Conservation (phyloP, 2,797 vertebrate genomes). For the Coilia nasus region DNA sequence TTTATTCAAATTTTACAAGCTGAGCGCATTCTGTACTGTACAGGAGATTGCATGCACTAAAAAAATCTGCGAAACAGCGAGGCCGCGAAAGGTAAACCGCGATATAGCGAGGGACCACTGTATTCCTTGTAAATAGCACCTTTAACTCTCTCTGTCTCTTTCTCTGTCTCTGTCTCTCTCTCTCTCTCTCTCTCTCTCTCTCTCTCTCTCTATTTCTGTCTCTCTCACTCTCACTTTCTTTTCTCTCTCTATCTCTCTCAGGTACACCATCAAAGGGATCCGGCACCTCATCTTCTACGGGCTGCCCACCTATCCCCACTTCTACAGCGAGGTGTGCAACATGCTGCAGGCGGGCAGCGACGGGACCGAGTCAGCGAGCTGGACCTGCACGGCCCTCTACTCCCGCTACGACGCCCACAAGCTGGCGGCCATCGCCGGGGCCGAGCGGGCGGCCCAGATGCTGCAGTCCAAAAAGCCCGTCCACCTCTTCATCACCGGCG, state of each 20-base stretch:
- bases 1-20: too few relatives aligned
- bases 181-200: neutral
- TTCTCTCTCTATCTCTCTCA: constrained; percentile 50
- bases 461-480: constrained; percentile 86
- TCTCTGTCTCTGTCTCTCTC: too few relatives aligned
- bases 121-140: too few relatives aligned
- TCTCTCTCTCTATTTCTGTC: neutral
- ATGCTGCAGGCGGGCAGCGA: constrained; percentile 82
- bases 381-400: constrained; percentile 92
- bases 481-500: constrained; percentile 94
- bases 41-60: too few relatives aligned
- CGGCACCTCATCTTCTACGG: constrained; percentile 93
- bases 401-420: constrained; percentile 89
- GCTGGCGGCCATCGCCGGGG: constrained; percentile 84
- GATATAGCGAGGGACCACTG: too few relatives aligned
- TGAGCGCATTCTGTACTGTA: too few relatives aligned
- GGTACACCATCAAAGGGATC: constrained; percentile 90
- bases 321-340: constrained; percentile 96
- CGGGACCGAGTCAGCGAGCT: constrained; percentile 78
- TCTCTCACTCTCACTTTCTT: neutral
- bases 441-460: constrained; percentile 89
- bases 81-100: too few relatives aligned
- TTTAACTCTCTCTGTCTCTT: too few relatives aligned
- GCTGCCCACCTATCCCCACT: constrained; percentile 90
- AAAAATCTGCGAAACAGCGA: too few relatives aligned